These are phyloP conservation scores for Megaceryle maxima DNA, from an alignment of 2,113 vertebrate genomes.

Conservation along the genomic window DNA sequence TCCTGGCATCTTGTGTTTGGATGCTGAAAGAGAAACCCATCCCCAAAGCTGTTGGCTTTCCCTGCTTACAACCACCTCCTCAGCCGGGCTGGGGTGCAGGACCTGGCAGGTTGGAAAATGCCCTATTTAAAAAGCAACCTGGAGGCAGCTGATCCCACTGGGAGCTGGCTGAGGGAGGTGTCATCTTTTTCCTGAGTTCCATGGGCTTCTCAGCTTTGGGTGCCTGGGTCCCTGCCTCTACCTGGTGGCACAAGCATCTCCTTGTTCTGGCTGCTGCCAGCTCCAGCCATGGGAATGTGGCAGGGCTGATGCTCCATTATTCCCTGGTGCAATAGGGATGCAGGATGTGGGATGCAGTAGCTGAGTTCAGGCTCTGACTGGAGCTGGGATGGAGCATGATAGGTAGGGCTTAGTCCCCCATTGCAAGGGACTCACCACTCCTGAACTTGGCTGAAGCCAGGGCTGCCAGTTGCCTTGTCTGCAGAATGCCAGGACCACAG, in stretches of 20 bases:
- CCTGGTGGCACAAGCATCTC: not conserved
- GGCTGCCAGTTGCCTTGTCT: not conserved
- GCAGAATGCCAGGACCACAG: fast-evolving
- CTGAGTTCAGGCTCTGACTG: not conserved
- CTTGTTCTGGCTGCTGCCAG: not conserved
- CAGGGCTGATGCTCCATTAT: fast-evolving
- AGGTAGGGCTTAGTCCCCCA: not conserved
- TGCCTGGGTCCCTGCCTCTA: not conserved
- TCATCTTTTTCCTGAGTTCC: not conserved
- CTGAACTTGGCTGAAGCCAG: fast-evolving
- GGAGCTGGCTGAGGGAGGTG: not conserved
- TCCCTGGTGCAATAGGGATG: fast-evolving
- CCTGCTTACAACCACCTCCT: not conserved
- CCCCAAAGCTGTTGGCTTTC: not conserved
- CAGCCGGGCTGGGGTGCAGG: not conserved
- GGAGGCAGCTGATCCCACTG: not conserved
- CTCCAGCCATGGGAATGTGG: not conserved
- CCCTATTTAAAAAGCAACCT: not conserved
- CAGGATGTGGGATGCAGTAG: not conserved
- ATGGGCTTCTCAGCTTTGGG: not conserved
- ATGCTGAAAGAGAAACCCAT: not conserved
- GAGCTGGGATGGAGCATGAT: not conserved
- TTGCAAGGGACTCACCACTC: not conserved
- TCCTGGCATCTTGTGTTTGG: fast-evolving
- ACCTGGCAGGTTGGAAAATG: not conserved